Base-by-base conservation (phyloP, 92 coral and sea anemone genomes). In the Siderastrea siderea region DNA sequence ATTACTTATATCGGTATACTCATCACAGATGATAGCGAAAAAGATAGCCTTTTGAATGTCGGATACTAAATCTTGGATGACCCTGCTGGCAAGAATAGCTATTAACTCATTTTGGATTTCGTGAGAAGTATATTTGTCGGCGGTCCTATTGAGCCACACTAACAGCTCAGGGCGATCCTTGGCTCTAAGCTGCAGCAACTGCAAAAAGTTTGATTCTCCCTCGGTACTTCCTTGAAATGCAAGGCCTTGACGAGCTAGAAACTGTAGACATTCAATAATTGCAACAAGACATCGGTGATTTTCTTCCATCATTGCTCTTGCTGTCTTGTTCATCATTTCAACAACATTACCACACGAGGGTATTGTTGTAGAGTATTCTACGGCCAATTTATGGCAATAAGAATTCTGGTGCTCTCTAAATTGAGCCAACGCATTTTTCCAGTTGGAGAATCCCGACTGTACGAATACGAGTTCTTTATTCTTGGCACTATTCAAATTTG, bases 351-450 rank as follows among this genome's bases (percentile, higher is more conserved):
- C 91, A 89, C 76, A 90, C 68, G 85, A 80, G n/a, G 91, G 72
- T 44, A 92, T 85, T 79, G 86, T 84, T 82, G 89, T 66, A 46
- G 82, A 89, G 87, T 93, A 84, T 79, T 93, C 96, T 46, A 85
- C 58, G 51, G 92, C 90, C 65, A 64, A 81, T 46, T 51, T 70
- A 72, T 94, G 94, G 71, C 92, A 92, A 43, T 95, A 81, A 11
- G 92, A 85, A 2, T 47, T 84, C 84, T 92, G 93, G 87, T 92
- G 95, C 71, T 83, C 86, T 73, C 88, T 82, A 49, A 94, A 92
- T 63, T 82, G 87, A 43, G 76, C 70, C 63, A 89, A 52, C 15
- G 93, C 95, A 58, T 87, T 90, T 90, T 94, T 92, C 93, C 94
- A 92, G 54, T 84, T 90, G 48, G 82, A 83, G 83, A 87, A 92